Conservation (phyloP, 2,113 vertebrate species). For the Pelvicachromis taeniatus region DNA sequence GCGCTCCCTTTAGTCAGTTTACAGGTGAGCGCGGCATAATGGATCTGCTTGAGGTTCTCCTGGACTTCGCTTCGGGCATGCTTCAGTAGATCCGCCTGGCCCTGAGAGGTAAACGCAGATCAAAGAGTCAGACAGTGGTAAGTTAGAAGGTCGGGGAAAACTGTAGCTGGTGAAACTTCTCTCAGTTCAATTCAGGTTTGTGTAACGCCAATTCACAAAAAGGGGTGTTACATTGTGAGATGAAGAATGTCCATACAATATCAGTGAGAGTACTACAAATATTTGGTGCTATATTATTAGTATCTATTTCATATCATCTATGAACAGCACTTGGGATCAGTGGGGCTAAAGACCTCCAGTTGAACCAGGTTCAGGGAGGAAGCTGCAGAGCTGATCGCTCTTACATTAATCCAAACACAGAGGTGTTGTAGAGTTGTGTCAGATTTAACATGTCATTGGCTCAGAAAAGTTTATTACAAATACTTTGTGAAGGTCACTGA, state of each 20-base stretch:
- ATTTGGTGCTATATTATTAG: neutral
- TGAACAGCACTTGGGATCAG: neutral
- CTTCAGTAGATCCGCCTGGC: conserved; percentile 93
- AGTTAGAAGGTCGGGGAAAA: neutral
- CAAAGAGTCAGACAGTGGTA: neutral
- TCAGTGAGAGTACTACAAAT: neutral
- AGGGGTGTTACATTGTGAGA: neutral
- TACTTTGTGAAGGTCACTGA: neutral
- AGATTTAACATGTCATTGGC: neutral
- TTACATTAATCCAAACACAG: neutral
- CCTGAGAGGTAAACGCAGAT: conserved; percentile 69
- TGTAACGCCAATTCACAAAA: too few species aligned
- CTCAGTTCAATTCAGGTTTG: neutral
- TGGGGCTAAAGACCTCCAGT: neutral
- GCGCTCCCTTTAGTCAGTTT: conserved; percentile 81
- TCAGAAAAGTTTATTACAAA: neutral
- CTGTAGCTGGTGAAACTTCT: neutral
- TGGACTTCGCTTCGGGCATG: conserved; percentile 89
- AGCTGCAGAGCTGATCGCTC: neutral
- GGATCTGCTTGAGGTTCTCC: conserved; percentile 97
- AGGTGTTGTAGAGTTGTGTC: neutral
- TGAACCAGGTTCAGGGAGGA: neutral
- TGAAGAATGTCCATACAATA: neutral
- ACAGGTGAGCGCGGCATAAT: conserved; percentile 87
- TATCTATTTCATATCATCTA: neutral